phyloP scores from a whole-genome alignment of 2,113 vertebrate species.

The Notothenia coriiceps region DNA sequence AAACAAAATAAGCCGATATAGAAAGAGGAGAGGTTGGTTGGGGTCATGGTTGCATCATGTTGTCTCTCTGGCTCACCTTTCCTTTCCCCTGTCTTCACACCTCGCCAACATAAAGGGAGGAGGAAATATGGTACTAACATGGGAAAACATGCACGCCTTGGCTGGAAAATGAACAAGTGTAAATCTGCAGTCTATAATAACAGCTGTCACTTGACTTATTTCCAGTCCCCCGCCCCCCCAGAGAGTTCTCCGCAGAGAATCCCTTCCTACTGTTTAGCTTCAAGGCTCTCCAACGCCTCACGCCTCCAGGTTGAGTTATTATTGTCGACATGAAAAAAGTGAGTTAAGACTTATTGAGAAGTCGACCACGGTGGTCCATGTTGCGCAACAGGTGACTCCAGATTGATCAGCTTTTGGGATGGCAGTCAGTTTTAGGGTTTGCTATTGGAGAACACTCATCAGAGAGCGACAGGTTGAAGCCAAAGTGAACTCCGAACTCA shows the following conservation, averaged over 20 bases:
- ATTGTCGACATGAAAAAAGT: background rate
- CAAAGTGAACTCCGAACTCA: conserved; percentile 63
- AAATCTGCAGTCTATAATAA: conserved; percentile 22
- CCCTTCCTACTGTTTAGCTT: background rate
- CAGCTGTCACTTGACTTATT: conserved; percentile 36
- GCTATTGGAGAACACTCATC: background rate
- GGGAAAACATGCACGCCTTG: conserved; percentile 5
- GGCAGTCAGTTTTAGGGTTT: conserved; percentile 25
- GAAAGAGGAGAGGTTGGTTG: conserved; percentile 22
- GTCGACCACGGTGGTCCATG: conserved; percentile 11
- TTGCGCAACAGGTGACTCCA: conserved; percentile 13
- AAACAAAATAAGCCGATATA: conserved; percentile 8
- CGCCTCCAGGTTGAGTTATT: conserved; percentile 15
- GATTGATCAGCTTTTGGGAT: conserved; percentile 18
- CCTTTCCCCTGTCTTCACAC: conserved; percentile 22
- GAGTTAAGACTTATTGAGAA: conserved; percentile 35
- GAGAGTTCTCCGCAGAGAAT: background rate
- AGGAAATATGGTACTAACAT: conserved; percentile 13
- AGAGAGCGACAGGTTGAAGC: conserved; percentile 14
- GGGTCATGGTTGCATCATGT: conserved; percentile 53
- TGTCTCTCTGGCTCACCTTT: conserved; percentile 23
- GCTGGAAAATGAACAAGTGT: conserved; percentile 18
- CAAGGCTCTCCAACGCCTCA: background rate
- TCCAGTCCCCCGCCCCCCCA: background rate
- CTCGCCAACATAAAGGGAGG: conserved; percentile 23